These are phyloP conservation scores for Eristalis intricaria DNA, from an alignment of 2,888 invertebrate genomes.

Conservation along the genomic window DNA sequence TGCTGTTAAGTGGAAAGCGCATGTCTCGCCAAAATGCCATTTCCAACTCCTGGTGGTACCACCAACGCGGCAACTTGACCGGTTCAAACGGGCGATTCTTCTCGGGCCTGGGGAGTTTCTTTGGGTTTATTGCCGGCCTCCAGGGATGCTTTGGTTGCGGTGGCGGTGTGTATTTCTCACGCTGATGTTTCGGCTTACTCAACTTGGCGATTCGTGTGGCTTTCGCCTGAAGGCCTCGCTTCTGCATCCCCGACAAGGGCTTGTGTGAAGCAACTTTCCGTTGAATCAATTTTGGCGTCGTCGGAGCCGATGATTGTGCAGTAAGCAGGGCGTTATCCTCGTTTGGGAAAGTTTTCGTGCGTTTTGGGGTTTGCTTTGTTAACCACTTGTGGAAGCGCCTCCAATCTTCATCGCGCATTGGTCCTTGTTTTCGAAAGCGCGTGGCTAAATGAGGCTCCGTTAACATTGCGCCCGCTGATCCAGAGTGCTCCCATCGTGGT, in stretches of 20 bases:
- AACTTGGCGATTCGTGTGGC: not conserved
- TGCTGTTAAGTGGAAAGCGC: slow-evolving; percentile 31
- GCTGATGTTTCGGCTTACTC: slow-evolving; percentile 16
- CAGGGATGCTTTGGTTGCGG: slow-evolving; percentile 19
- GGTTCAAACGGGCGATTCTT: slow-evolving; percentile 56
- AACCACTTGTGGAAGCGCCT: slow-evolving; percentile 32
- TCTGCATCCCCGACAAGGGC: not conserved
- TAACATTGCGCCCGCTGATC: slow-evolving; percentile 19
- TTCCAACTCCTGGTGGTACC: slow-evolving; percentile 55
- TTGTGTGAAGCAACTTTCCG: not conserved
- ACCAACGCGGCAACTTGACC: slow-evolving; percentile 46
- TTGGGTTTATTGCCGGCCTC: slow-evolving; percentile 2
- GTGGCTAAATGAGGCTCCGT: not conserved
- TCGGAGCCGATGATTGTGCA: not conserved
- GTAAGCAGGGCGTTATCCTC: not conserved
- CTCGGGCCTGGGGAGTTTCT: not conserved
- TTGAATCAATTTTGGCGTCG: not conserved
- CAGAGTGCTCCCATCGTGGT: slow-evolving; percentile 12
- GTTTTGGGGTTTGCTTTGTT: not conserved
- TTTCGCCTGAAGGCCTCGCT: not conserved
- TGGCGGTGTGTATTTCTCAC: slow-evolving; percentile 72
- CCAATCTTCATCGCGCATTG: slow-evolving; percentile 46
- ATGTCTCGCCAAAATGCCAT: slow-evolving; percentile 54
- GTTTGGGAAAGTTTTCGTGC: not conserved
- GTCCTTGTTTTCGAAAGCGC: slow-evolving; percentile 48